phyloP scores from a whole-genome alignment of 92 coral and sea anemone species.

The Actinernus sp. region DNA sequence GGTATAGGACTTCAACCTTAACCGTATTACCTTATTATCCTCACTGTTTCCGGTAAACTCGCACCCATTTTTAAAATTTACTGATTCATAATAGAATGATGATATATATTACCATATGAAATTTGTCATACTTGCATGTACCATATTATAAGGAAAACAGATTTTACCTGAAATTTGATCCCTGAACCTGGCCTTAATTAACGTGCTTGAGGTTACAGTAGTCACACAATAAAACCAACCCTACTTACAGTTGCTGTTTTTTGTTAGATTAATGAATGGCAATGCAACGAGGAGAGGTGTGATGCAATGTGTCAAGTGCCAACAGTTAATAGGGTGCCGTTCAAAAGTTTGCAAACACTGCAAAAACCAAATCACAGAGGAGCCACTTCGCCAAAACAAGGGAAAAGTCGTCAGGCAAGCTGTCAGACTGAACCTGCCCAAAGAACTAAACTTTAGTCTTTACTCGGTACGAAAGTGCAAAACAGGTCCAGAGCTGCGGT shows the following conservation, averaged over 20 bases:
- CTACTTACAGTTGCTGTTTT: neutral
- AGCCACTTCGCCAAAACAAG: slow-evolving; percentile 39
- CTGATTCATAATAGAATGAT: no score
- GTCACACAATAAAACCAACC: no score
- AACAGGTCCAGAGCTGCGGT: slow-evolving; percentile 91
- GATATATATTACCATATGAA: no score
- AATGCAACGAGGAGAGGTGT: slow-evolving; percentile 98
- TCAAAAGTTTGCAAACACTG: slow-evolving; percentile 96
- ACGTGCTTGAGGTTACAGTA: no score
- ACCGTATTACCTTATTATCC: no score
- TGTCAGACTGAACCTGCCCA: slow-evolving; percentile 76
- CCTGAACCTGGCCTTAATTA: no score
- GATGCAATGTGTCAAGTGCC: slow-evolving; percentile 92
- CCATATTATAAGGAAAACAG: no score
- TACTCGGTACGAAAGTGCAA: slow-evolving; percentile 84
- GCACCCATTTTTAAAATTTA: no score
- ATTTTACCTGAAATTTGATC: no score
- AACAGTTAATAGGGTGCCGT: slow-evolving; percentile 90
- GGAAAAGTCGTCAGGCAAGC: slow-evolving; percentile 66
- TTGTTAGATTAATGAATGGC: slow-evolving; percentile 82
- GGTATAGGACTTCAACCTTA: no score
- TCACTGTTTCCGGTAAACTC: no score
- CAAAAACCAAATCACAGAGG: slow-evolving; percentile 56
- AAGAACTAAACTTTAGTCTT: slow-evolving; percentile 46
- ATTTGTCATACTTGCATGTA: no score